A percentile compares a stretch with the other conserved stretches of the same genome.
Conservation (phyloP, 1,140 invertebrate species). For the Heliconius hermathena region DNA sequence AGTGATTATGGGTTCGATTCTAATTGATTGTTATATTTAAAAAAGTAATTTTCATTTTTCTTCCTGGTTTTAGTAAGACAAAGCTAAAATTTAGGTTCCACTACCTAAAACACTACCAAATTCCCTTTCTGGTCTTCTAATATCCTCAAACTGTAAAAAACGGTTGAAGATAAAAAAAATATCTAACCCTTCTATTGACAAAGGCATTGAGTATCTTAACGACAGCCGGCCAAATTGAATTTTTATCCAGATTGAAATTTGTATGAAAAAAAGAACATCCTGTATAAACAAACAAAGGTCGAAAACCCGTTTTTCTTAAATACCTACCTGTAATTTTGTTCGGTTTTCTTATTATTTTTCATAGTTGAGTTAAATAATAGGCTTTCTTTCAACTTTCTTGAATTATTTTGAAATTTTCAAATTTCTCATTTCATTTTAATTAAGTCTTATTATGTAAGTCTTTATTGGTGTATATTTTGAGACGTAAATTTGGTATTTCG, state of each 20-base stretch:
- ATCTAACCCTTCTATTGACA: conserved; percentile 2
- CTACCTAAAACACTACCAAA: no score
- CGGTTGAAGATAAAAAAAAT: neutral
- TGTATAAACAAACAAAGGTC: conserved; percentile 1
- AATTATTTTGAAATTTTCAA: neutral
- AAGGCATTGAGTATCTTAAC: neutral
- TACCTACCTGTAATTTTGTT: neutral
- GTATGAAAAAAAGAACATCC: conserved; percentile 33
- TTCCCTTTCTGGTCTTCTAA: neutral
- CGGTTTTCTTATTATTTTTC: conserved; percentile 12
- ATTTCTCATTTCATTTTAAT: neutral
- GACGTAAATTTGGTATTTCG: no score
- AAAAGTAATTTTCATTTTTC: no score
- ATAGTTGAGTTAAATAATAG: neutral
- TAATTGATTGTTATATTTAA: no score
- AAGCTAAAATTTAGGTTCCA: no score
- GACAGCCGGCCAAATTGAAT: conserved; percentile 62
- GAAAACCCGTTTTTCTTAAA: neutral
- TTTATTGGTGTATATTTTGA: no score
- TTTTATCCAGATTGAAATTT: conserved; percentile 77
- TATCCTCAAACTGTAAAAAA: neutral
- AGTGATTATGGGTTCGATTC: no score
- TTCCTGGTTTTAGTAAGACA: no score
- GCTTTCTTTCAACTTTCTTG: neutral
- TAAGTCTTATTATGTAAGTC: no score